These are phyloP conservation scores for Pogoniulus pusillus DNA, from an alignment of 2,797 vertebrate species.

Conservation along the genomic window DNA sequence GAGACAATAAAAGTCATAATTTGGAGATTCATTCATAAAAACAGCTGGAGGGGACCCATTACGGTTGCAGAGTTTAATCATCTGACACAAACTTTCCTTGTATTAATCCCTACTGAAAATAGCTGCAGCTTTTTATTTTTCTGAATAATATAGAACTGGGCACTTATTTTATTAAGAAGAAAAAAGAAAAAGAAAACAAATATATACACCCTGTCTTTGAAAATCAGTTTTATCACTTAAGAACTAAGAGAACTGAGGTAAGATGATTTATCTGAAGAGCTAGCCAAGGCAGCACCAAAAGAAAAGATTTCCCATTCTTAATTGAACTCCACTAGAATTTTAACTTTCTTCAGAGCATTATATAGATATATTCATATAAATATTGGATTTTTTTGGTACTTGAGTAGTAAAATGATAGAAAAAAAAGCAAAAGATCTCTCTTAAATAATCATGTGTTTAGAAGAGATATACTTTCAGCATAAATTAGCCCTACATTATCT, in stretches of 20 bases:
- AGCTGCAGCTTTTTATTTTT: neutral
- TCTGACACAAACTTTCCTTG: neutral
- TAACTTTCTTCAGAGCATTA: neutral
- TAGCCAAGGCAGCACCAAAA: neutral
- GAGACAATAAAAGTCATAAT: constrained; percentile 25
- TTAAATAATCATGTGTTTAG: neutral
- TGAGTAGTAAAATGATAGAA: neutral
- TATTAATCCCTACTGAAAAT: neutral
- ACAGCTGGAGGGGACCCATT: neutral
- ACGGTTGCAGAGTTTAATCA: neutral
- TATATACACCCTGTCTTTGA: neutral
- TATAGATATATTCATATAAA: neutral
- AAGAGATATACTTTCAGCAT: neutral
- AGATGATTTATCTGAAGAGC: neutral
- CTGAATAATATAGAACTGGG: neutral
- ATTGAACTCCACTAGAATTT: neutral
- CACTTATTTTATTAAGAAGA: neutral
- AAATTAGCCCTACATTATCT: neutral
- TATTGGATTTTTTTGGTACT: neutral
- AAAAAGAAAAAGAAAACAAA: neutral
- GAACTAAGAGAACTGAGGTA: neutral
- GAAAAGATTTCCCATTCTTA: neutral
- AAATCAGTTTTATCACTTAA: neutral
- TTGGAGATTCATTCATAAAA: constrained; percentile 1
- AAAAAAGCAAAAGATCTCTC: neutral